Percentiles rank a stretch among this genome's conserved stretches.
Conservation (phyloP, 2,797 vertebrate genomes). For the Hephaestus fuliginosus region DNA sequence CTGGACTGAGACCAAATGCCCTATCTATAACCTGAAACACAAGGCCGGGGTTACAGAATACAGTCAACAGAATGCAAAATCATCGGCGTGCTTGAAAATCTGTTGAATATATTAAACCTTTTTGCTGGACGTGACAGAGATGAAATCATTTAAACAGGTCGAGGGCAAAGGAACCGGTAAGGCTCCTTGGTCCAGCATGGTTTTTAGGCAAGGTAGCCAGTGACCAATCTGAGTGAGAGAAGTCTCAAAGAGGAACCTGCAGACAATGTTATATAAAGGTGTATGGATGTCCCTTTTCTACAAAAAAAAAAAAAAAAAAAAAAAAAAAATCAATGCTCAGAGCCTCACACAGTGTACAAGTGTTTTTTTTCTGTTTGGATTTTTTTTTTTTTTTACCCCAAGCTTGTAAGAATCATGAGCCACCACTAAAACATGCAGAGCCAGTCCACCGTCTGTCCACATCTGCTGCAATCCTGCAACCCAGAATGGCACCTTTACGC, state of each 20-base stretch:
- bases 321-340: neutral
- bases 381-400: constrained; percentile 61
- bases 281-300: constrained; percentile 65
- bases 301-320: constrained; percentile 32
- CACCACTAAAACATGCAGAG: constrained; percentile 72
- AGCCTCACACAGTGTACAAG: neutral
- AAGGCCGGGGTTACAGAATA: constrained; percentile 22
- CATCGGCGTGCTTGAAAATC: neutral
- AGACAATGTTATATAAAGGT: constrained; percentile 72
- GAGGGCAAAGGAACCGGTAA: constrained; percentile 69
- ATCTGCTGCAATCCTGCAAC: constrained; percentile 82
- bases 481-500: constrained; percentile 56
- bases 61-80: constrained; percentile 18
- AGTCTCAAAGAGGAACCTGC: constrained; percentile 74
- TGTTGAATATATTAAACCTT: constrained; percentile 54
- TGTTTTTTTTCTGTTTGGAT: neutral
- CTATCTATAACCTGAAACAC: constrained; percentile 80
- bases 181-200: constrained; percentile 60
- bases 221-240: constrained; percentile 66
- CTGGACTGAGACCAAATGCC: constrained; percentile 74
- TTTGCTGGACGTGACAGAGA: constrained; percentile 70
- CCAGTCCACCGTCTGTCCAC: constrained; percentile 81
- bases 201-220: constrained; percentile 75
- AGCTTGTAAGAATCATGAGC: constrained; percentile 33
- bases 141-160: constrained; percentile 69